Percentiles rank a stretch among this genome's conserved stretches.
These are phyloP conservation scores for Coturnix japonica DNA, from an alignment of 2,113 vertebrate genomes.

Conservation along the genomic window DNA sequence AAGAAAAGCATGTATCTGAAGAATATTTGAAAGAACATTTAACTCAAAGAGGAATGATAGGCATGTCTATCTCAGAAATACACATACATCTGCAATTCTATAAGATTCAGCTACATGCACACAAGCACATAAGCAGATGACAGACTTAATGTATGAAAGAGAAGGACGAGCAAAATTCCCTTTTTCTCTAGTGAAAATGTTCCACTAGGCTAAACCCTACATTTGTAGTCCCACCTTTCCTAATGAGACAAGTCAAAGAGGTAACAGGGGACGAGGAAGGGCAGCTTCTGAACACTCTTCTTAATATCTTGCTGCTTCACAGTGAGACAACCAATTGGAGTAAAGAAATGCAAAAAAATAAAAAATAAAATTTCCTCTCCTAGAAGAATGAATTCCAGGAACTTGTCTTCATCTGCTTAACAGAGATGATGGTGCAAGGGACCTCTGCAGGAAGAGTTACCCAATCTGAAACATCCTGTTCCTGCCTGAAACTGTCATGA, in stretches of 20 bases:
- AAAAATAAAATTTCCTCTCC: not conserved
- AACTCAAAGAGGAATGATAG: conserved; percentile 1
- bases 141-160: conserved; percentile 25
- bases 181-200: not conserved
- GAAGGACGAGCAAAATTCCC: conserved; percentile 28
- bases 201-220: not conserved
- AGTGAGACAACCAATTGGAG: not conserved
- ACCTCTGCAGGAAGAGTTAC: conserved; percentile 12
- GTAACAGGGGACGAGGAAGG: not conserved
- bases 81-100: conserved; percentile 20
- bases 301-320: not conserved
- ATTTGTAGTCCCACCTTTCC: not conserved
- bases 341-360: not conserved
- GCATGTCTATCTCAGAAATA: conserved; percentile 24
- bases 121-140: conserved; percentile 24
- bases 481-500: conserved; percentile 28
- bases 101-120: conserved; percentile 17
- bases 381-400: conserved; percentile 26
- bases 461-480: conserved; percentile 24
- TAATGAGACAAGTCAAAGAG: not conserved
- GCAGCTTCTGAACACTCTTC: not conserved
- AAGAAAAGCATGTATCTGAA: not conserved
- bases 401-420: conserved; percentile 24
- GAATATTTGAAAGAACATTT: not conserved
- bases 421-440: not conserved